phyloP scores from a whole-genome alignment of 2,888 invertebrate species.

The Drosophila leonis region DNA sequence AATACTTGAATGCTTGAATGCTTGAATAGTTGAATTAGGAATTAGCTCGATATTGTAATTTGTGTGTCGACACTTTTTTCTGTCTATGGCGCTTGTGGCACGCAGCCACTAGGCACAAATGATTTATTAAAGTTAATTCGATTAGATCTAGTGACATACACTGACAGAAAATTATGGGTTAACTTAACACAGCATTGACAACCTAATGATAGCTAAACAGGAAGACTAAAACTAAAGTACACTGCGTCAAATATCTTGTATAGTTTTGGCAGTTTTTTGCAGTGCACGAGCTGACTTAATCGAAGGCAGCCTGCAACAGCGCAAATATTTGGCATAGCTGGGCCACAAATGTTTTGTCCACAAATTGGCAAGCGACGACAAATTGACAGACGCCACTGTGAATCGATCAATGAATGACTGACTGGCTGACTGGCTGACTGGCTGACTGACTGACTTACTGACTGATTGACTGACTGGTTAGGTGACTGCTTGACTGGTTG shows the following conservation, averaged over 20 bases:
- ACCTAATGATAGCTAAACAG: not conserved
- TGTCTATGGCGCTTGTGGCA: conserved; percentile 22
- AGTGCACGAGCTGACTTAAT: conserved; percentile 55
- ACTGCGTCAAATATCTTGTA: not conserved
- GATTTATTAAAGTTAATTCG: conserved; percentile 42
- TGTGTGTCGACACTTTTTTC: conserved; percentile 64
- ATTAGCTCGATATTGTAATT: conserved; percentile 65
- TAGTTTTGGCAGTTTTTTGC: conserved; percentile 2
- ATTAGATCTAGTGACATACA: conserved; percentile 31
- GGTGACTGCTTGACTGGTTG: conserved; percentile 28
- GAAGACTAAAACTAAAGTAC: not conserved
- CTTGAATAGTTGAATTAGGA: conserved; percentile 26
- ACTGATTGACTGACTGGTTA: conserved; percentile 36
- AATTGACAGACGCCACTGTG: conserved; percentile 59
- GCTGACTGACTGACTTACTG: conserved; percentile 22
- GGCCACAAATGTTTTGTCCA: conserved; percentile 59
- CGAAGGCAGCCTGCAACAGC: conserved; percentile 52
- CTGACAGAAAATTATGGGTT: conserved; percentile 24
- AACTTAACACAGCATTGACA: not conserved
- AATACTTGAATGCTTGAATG: conserved; percentile 27
- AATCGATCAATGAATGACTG: conserved; percentile 41
- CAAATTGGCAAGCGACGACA: conserved; percentile 60
- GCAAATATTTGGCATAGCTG: conserved; percentile 80
- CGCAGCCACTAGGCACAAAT: conserved; percentile 18
- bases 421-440: conserved; percentile 27